Percentiles rank a stretch among this genome's conserved stretches.
These are phyloP conservation scores for Folsomia manolachei DNA, from an alignment of 2,888 invertebrate species.

Conservation along the genomic window DNA sequence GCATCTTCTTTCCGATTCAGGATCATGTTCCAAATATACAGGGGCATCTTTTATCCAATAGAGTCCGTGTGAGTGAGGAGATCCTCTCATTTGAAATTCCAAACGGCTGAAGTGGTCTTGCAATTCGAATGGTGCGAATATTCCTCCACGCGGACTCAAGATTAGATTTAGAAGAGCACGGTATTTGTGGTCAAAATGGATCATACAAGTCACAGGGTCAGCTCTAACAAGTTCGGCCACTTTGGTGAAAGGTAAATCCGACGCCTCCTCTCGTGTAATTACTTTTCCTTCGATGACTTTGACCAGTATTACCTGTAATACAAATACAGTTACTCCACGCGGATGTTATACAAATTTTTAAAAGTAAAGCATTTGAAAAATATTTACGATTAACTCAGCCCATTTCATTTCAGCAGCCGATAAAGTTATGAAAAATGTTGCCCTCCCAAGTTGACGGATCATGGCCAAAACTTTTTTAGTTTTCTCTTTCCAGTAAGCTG, in stretches of 20 bases:
- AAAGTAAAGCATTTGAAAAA: not conserved
- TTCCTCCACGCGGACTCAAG: not conserved
- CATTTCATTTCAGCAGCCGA: constrained; percentile 29
- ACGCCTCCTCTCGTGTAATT: constrained; percentile 8
- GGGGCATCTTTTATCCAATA: constrained; percentile 31
- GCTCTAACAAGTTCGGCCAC: constrained; percentile 18
- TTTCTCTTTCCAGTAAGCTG: constrained; percentile 23
- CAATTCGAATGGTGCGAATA: constrained; percentile 14
- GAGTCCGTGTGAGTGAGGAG: constrained; percentile 29
- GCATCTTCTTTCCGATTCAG: not conserved
- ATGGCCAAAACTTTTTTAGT: constrained; percentile 27
- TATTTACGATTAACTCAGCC: constrained; percentile 17
- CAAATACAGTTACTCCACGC: not conserved
- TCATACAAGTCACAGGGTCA: constrained; percentile 28
- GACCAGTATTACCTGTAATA: not conserved
- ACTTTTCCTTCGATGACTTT: not conserved
- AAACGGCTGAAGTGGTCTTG: constrained; percentile 21
- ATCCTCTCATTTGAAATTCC: constrained; percentile 34
- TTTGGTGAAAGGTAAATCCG: not conserved
- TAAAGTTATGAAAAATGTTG: constrained; percentile 24
- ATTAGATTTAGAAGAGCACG: constrained; percentile 2
- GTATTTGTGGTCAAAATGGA: constrained; percentile 21
- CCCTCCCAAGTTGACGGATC: constrained; percentile 26
- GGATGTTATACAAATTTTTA: too few species aligned
- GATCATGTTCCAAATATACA: constrained; percentile 9